These are phyloP conservation scores for Aeoliscus strigatus DNA, from an alignment of 2,797 vertebrate genomes.

Conservation along the genomic window DNA sequence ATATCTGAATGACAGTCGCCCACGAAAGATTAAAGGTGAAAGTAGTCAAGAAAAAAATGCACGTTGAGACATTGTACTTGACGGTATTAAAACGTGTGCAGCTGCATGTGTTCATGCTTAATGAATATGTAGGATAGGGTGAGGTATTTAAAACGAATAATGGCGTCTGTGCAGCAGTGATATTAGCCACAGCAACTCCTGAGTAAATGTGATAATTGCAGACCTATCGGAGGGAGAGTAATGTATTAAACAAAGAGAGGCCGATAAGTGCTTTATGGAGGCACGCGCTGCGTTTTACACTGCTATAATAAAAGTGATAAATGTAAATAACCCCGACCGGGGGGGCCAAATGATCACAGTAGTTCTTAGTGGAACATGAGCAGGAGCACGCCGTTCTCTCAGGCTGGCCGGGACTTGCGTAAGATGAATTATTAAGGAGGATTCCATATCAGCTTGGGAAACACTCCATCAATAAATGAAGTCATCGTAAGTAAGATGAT, in stretches of 20 bases:
- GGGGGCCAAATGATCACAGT: conserved; percentile 53
- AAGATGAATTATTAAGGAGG: conserved; percentile 72
- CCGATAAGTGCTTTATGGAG: conserved; percentile 52
- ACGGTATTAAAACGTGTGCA: too few species aligned
- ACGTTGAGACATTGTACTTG: not conserved
- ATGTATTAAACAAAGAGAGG: conserved; percentile 57
- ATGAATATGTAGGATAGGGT: too few species aligned
- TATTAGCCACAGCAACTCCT: conserved; percentile 49
- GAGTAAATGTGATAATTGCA: conserved; percentile 56
- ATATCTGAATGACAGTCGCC: not conserved
- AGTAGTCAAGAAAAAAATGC: not conserved
- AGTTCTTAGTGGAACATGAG: conserved; percentile 29
- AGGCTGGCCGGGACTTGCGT: conserved; percentile 30
- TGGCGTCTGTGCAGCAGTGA: conserved; percentile 13
- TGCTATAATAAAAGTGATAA: conserved; percentile 68
- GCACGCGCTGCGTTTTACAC: conserved; percentile 43
- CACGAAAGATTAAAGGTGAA: not conserved
- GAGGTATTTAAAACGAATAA: conserved; percentile 4
- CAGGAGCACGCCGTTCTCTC: conserved; percentile 29
- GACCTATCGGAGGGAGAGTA: conserved; percentile 44
- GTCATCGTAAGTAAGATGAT: conserved; percentile 50
- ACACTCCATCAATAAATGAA: conserved; percentile 75
- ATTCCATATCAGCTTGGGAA: conserved; percentile 72
- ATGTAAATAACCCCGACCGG: conserved; percentile 58
- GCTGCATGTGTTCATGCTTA: too few species aligned